A percentile compares a stretch with the other conserved stretches of the same genome.
phyloP scores from a whole-genome alignment of 2,113 vertebrate species.

The Chloropsis cyanopogon region DNA sequence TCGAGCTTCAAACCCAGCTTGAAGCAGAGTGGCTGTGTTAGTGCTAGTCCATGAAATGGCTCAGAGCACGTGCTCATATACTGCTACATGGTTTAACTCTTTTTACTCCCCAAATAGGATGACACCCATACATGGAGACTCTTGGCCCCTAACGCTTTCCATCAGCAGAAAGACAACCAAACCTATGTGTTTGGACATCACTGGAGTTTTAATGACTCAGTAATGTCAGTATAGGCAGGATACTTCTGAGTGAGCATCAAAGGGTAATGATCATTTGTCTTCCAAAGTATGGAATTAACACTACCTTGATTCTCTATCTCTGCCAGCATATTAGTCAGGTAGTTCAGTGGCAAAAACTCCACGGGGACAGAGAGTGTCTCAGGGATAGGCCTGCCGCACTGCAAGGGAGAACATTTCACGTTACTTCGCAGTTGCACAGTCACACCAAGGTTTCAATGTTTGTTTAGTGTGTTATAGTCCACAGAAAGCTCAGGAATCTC shows the following conservation, averaged over 20 bases:
- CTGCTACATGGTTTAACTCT: not conserved
- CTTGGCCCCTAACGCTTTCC: not conserved
- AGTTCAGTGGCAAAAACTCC: slow-evolving; percentile 90
- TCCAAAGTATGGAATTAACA: not conserved
- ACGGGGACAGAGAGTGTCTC: slow-evolving; percentile 69
- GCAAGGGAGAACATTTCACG: slow-evolving; percentile 18
- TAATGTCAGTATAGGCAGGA: not conserved
- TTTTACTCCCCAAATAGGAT: not conserved
- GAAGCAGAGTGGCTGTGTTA: not conserved
- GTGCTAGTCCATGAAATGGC: not conserved
- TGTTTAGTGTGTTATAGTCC: not conserved
- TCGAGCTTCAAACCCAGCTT: not conserved
- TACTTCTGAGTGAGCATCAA: not conserved
- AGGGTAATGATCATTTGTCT: not conserved
- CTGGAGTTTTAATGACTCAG: not conserved
- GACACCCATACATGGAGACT: not conserved
- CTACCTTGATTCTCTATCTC: slow-evolving; percentile 85
- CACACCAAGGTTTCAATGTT: not conserved
- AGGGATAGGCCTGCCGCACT: slow-evolving; percentile 69
- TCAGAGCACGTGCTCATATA: not conserved
- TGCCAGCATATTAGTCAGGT: slow-evolving; percentile 81
- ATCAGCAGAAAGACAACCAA: not conserved
- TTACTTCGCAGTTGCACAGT: not conserved
- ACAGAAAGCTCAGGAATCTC: not conserved
- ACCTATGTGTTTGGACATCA: not conserved